phyloP scores from a whole-genome alignment of 2,888 invertebrate species.

The Calephelis perditalis region DNA sequence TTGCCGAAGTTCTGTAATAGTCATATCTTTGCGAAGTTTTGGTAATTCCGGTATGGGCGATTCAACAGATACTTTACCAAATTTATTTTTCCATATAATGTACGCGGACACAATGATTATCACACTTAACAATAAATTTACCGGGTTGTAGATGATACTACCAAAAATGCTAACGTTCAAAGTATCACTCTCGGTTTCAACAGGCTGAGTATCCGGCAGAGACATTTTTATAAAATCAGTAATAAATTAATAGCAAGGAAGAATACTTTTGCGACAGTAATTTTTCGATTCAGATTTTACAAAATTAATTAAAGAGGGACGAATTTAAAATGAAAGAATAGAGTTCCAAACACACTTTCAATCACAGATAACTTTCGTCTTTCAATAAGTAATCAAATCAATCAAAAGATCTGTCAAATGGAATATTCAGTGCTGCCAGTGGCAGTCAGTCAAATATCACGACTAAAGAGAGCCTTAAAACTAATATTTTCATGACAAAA shows the following conservation, averaged over 20 bases:
- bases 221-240: conserved; percentile 4
- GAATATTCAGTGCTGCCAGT: too few species aligned
- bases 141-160: conserved; percentile 61
- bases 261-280: too few species aligned
- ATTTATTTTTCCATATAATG: conserved; percentile 79
- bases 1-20: conserved; percentile 88
- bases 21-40: conserved; percentile 93
- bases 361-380: too few species aligned
- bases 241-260: too few species aligned
- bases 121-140: conserved; percentile 81
- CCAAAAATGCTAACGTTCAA: conserved; percentile 5
- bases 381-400: too few species aligned
- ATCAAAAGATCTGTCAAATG: too few species aligned
- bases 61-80: conserved; percentile 45
- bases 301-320: too few species aligned
- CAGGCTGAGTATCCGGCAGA: conserved; percentile 8
- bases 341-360: neutral
- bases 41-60: conserved; percentile 75
- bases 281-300: too few species aligned
- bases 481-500: too few species aligned
- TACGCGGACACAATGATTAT: conserved; percentile 82
- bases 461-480: too few species aligned
- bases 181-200: conserved; percentile 12
- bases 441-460: too few species aligned
- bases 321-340: too few species aligned